Evolutionary conservation across 2,888 invertebrate species (phyloP), one percentile per base, ranked within the genome.

Genomic region (Caenorhabditis uteleia): DNA sequence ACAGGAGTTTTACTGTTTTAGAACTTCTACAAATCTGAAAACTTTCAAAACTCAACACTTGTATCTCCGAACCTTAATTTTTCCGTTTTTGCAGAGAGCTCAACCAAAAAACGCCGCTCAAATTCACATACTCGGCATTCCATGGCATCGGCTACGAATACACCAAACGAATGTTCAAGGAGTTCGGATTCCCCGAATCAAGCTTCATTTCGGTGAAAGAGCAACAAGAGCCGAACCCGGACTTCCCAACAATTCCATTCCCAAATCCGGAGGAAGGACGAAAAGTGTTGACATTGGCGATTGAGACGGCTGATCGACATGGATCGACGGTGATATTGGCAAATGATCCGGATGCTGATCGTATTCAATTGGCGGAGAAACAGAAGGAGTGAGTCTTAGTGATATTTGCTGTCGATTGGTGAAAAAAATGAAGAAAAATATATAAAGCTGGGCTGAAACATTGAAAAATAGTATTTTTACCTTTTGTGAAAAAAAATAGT

Each of bases 331-430:
- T 95, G 5, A 91, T 97, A 74, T 86, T 98, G 45, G 95, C 95
- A 10, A 98, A 97, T 84, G 98, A 98, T 86, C 98, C 98, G 0
- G 98, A 99, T 85, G 97, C 97, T 1, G 98, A 98, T 85, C 88
- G 98, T 55, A 86, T 95, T 71, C 95, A 95, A 0, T 89, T 93
- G 23, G 97, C 95, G 0, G 94, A 95, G 83, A 91, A 89, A 84
- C 87, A 89, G 80, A 81, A 85, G 5, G 85, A 85, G 90, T 91
- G 83, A 64, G 70, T 53, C 27, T 18, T 46, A n/a, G n/a, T 36
- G n/a, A n/a, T 16, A 8, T 34, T 20, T 3, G 16, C 44, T 7
- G 44, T 16, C 25, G 27, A 10, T 44, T 44, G 12, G n/a, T n/a
- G n/a, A n/a, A n/a, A n/a, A n/a, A n/a, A n/a, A n/a, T n/a, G n/a